A percentile compares a stretch with the other conserved stretches of the same genome.
These are phyloP conservation scores for Sakesphorus luctuosus DNA, from an alignment of 2,113 vertebrate genomes.

Conservation along the genomic window DNA sequence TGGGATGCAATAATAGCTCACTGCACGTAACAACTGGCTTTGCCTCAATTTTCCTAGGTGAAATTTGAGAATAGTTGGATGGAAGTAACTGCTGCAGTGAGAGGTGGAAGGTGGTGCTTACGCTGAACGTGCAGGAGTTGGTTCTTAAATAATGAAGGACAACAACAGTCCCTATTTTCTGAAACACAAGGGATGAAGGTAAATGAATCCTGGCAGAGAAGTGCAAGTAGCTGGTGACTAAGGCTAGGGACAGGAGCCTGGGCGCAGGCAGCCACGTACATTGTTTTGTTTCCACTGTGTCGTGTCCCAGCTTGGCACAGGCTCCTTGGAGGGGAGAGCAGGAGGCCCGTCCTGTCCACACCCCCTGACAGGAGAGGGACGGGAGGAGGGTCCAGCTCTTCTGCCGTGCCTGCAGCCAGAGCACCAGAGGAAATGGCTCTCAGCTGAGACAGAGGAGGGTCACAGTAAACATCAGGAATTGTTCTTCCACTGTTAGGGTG, in stretches of 20 bases:
- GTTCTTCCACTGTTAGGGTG: background rate
- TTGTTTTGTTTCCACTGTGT: background rate
- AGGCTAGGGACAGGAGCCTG: background rate
- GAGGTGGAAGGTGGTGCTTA: accelerated
- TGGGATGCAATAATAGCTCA: background rate
- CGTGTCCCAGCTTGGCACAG: background rate
- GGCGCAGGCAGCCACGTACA: too few species aligned
- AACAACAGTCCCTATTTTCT: accelerated
- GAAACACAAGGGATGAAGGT: background rate
- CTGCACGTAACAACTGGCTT: accelerated
- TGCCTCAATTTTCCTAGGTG: accelerated
- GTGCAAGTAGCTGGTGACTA: accelerated
- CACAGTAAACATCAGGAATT: too few species aligned
- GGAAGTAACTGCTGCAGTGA: accelerated
- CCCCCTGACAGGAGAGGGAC: background rate
- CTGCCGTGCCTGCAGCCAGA: background rate
- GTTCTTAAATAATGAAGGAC: background rate
- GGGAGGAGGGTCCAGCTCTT: accelerated
- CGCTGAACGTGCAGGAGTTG: accelerated
- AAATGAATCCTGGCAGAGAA: accelerated
- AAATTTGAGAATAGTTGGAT: background rate
- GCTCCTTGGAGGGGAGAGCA: background rate
- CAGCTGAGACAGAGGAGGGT: background rate
- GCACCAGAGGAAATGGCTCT: background rate
- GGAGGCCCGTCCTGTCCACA: too few species aligned